These are phyloP conservation scores for Butastur rufipennis DNA, from an alignment of 2,113 vertebrate species.

Conservation along the genomic window DNA sequence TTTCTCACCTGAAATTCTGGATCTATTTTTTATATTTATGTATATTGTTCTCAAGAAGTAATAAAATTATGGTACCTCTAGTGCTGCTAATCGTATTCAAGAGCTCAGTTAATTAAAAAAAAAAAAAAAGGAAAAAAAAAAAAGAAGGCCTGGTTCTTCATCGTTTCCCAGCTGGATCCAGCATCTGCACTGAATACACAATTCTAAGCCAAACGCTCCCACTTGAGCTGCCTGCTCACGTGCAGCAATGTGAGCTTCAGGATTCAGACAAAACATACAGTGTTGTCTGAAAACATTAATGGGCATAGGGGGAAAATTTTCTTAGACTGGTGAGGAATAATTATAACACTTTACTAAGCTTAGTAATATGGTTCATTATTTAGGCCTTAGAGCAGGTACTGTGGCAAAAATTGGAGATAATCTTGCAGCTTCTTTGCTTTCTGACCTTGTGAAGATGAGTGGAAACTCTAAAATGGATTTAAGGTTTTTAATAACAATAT, in stretches of 20 bases:
- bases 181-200: background rate
- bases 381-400: background rate
- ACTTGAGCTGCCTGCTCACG: background rate
- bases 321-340: background rate
- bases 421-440: background rate
- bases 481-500: background rate
- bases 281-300: slow-evolving; percentile 9
- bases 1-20: background rate
- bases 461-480: background rate
- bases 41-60: background rate
- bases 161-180: background rate
- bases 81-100: slow-evolving; percentile 1
- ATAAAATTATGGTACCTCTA: background rate
- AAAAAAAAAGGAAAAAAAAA: background rate
- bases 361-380: background rate
- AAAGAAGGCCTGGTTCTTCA: background rate
- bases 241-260: background rate
- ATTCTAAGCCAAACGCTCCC: background rate
- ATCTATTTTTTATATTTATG: background rate
- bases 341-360: background rate
- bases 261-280: slow-evolving; percentile 8
- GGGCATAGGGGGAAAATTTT: background rate
- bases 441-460: background rate
- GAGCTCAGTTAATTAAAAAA: slow-evolving; percentile 10
- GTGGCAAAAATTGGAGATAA: background rate